These are phyloP conservation scores for Drosophila triauraria DNA, from an alignment of 1,140 invertebrate genomes.

Conservation along the genomic window DNA sequence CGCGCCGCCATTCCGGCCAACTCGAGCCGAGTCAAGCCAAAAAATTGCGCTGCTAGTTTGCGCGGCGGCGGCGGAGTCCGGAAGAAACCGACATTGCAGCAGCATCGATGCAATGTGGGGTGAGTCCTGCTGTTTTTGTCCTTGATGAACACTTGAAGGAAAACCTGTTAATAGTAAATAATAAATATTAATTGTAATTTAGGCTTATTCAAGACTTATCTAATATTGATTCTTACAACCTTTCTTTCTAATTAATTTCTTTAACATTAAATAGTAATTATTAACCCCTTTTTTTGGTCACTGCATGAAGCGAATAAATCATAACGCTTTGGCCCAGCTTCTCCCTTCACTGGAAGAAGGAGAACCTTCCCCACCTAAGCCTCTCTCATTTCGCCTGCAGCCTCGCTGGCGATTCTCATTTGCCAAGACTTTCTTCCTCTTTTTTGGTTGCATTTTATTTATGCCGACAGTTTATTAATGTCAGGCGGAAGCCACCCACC, in stretches of 20 bases:
- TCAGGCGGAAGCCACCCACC: constrained; percentile 29
- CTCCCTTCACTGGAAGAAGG: neutral
- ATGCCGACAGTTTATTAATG: constrained; percentile 82
- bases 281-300: neutral
- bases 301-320: constrained; percentile 61
- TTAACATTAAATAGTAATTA: neutral
- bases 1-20: constrained; percentile 12
- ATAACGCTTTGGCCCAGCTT: constrained; percentile 55
- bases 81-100: constrained; percentile 42
- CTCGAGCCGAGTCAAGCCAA: constrained; percentile 48
- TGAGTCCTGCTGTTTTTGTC: constrained; percentile 7
- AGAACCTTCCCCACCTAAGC: constrained; percentile 11
- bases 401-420: constrained; percentile 37
- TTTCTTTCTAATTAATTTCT: neutral
- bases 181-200: too few species aligned
- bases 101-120: constrained; percentile 36
- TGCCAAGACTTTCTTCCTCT: constrained; percentile 35
- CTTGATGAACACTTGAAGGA: constrained; percentile 17
- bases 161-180: neutral
- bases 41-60: constrained; percentile 52
- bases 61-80: constrained; percentile 13
- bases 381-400: constrained; percentile 8
- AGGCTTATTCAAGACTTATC: too few species aligned
- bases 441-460: constrained; percentile 74
- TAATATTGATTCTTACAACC: neutral